Conservation (phyloP, 2,797 vertebrate species). For the Rhinoraja longicauda region DNA sequence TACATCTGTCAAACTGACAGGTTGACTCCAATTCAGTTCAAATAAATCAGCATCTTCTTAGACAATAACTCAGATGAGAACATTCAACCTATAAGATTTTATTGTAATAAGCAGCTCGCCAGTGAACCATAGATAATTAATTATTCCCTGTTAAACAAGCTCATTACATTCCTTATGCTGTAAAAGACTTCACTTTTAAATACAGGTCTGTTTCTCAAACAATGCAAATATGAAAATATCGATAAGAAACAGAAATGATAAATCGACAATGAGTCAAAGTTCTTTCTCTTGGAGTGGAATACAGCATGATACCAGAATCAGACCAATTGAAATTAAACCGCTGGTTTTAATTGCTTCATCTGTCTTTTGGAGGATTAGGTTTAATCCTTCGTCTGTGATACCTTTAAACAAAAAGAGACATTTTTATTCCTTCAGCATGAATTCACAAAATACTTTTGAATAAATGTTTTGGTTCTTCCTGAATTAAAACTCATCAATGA, state of each 20-base stretch:
- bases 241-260: neutral
- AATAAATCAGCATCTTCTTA: neutral
- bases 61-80: neutral
- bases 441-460: neutral
- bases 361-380: constrained; percentile 72
- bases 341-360: constrained; percentile 53
- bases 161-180: neutral
- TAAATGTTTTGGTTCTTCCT: neutral
- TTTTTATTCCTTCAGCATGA: neutral
- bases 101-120: neutral
- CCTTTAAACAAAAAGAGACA: constrained; percentile 50
- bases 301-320: neutral
- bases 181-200: neutral
- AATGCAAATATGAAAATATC: neutral
- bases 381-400: constrained; percentile 80
- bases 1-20: neutral
- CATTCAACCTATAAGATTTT: neutral
- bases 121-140: neutral
- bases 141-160: neutral
- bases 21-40: neutral
- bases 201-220: neutral
- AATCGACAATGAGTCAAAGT: neutral
- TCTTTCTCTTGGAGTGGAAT: neutral
- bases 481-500: neutral
- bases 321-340: neutral